Evolutionary conservation across 2,888 invertebrate genomes (phyloP), one percentile per base, ranked within the genome.

Genomic region (Drosophila sordidapex): DNA sequence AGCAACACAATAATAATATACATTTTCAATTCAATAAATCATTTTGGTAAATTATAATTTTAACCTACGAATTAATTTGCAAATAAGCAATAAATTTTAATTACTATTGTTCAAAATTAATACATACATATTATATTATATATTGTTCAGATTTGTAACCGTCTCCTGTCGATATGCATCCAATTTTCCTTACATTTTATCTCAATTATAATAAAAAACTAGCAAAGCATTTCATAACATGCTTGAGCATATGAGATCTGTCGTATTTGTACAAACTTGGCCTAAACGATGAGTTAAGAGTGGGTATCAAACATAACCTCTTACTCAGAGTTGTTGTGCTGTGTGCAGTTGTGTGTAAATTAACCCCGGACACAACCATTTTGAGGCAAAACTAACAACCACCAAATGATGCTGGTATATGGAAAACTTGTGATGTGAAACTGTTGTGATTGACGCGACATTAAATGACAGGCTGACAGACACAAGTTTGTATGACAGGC

Each of bases 381-480:
- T 65, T 65, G 54, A 70, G 77, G 46, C 66, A 71, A 36, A 67
- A 59, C 56, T 61, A 85, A 53, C 69, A 71, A 71, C 63, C 70
- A 74, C 58, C 81, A 72, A 69, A 79, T 70, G 58, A 65, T 68
- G 70, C 79, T 74, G 69, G 46, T 74, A 66, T 60, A 70, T 73
- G 76, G 64, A 85, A 75, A 77, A 77, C 62, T 65, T 66, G 74
- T 56, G 77, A 83, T 54, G 69, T 77, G 74, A 53, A 76, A 79
- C 68, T 67, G 66, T 57, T 51, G 65, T 79, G 85, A 90, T 89
- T 87, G 89, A 89, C 85, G 76, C 89, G 80, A 81, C 90, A 77
- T 78, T 72, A 89, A 86, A 83, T 90, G 90, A 83, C 83, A 83
- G 81, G 63, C 74, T 75, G 80, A 74, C 77, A 79, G 25, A 35